Percentiles rank a stretch among this genome's conserved stretches.
Conservation (phyloP, 2,113 vertebrate species). For the Callaeas wilsoni region DNA sequence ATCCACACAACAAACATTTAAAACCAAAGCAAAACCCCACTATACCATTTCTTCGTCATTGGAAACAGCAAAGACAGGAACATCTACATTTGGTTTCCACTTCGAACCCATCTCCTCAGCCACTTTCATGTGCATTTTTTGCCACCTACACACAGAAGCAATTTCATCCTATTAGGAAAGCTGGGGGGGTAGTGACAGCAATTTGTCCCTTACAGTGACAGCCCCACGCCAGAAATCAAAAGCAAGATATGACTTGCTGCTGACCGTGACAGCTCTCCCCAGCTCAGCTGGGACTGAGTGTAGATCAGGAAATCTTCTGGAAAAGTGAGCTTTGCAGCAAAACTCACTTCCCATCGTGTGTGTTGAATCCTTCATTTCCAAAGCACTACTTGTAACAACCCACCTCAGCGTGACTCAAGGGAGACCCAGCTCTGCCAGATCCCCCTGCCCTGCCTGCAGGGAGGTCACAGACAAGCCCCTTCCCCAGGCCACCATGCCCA, state of each 20-base stretch:
- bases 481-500: not conserved
- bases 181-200: not conserved
- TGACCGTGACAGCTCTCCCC: not conserved
- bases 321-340: not conserved
- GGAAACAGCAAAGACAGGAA: not conserved
- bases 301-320: rapidly evolving
- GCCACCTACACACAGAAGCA: not conserved
- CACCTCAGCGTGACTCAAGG: rapidly evolving
- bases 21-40: not conserved
- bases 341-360: rapidly evolving
- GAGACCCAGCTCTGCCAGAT: not conserved
- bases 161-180: not conserved
- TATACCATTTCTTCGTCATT: not conserved
- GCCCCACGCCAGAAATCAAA: not conserved
- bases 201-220: not conserved
- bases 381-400: not conserved
- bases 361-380: not conserved
- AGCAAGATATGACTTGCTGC: not conserved
- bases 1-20: not conserved
- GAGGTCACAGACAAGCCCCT: not conserved
- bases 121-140: not conserved
- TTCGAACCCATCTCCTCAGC: not conserved
- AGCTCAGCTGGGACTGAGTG: rapidly evolving
- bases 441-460: not conserved
- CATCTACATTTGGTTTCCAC: not conserved